Evolutionary conservation across 2,113 vertebrate genomes (phyloP), one percentile per base, ranked within the genome.

Genomic region (Cyprinodon brontotheroides): DNA sequence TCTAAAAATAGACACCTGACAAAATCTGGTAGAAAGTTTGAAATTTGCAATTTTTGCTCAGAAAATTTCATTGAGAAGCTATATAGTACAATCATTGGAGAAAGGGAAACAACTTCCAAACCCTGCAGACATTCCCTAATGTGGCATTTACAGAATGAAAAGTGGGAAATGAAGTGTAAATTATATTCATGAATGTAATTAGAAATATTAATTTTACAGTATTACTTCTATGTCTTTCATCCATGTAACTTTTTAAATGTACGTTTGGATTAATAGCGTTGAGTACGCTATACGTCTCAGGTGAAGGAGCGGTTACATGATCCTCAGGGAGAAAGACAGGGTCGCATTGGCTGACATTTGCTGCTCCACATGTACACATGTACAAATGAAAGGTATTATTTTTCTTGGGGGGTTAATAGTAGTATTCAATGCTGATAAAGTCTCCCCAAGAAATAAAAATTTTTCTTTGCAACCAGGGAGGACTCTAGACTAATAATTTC

Each of bases 401-500:
- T 22, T n/a, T 53, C 43, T 39, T 71, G 14, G 59, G 13, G 8
- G 70, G 37, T 36, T 11, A 39, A 59, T 50, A 38, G 39, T 68
- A 50, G 63, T 65, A 65, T 53, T 61, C 53, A 29, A 22, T 60
- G n/a, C 10, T 40, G n/a, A 37, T 62, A 10, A 84, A 72, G 61
- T 70, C 29, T 61, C 68, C 47, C 68, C 61, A 38, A 72, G 22
- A 68, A 82, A 66, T 50, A 83, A 61, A 20, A 53, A 64, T 65
- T 67, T 80, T 77, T 65, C 74, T 62, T 80, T 77, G 80, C 79
- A 70, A 82, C 79, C 75, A 80, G 57, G 20, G 67, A 61, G 61
- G n/a, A 63, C 48, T 53, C 60, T 50, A 37, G 38, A 37, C 71
- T 53, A 39, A 75, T 88, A 87, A 84, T 88, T 87, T 91, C 83